Percentiles rank a stretch among this genome's conserved stretches.
Conservation (phyloP, 2,888 invertebrate species). For the Antheraea assamensis region DNA sequence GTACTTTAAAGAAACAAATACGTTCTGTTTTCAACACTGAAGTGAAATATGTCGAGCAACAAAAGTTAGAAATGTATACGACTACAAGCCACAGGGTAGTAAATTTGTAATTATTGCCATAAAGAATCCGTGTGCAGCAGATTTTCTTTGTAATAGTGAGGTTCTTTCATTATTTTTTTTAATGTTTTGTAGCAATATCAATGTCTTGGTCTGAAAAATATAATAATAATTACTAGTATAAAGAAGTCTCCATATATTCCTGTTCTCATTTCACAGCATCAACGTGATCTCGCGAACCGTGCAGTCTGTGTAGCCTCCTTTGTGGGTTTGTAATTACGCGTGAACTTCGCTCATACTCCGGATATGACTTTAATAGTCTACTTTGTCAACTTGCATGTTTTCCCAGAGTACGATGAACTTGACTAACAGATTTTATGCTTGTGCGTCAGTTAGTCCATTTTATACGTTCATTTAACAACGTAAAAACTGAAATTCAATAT, state of each 20-base stretch:
- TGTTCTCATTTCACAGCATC: slow-evolving; percentile 19
- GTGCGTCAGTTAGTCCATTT: not conserved
- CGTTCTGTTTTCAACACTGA: too few relatives aligned
- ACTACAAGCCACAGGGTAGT: too few relatives aligned
- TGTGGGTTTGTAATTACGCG: slow-evolving; percentile 38
- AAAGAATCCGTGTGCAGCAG: too few relatives aligned
- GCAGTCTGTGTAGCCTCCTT: slow-evolving; percentile 30
- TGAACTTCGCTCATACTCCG: slow-evolving; percentile 22
- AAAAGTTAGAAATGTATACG: too few relatives aligned
- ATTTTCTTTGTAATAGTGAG: too few relatives aligned
- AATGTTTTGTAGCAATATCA: too few relatives aligned
- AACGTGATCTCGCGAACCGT: slow-evolving; percentile 19
- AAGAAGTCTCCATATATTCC: slow-evolving; percentile 13
- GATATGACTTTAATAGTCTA: slow-evolving; percentile 15
- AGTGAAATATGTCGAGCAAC: too few relatives aligned
- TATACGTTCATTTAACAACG: not conserved
- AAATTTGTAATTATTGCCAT: too few relatives aligned
- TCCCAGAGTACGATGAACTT: not conserved
- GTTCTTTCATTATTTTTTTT: too few relatives aligned
- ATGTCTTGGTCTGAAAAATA: not conserved
- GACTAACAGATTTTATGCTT: not conserved
- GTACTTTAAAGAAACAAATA: too few relatives aligned
- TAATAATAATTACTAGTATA: not conserved
- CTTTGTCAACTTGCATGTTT: slow-evolving; percentile 5
- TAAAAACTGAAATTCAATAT: too few relatives aligned